Evolutionary conservation across 1,140 invertebrate genomes (phyloP).

Genomic region (Musca domestica): DNA sequence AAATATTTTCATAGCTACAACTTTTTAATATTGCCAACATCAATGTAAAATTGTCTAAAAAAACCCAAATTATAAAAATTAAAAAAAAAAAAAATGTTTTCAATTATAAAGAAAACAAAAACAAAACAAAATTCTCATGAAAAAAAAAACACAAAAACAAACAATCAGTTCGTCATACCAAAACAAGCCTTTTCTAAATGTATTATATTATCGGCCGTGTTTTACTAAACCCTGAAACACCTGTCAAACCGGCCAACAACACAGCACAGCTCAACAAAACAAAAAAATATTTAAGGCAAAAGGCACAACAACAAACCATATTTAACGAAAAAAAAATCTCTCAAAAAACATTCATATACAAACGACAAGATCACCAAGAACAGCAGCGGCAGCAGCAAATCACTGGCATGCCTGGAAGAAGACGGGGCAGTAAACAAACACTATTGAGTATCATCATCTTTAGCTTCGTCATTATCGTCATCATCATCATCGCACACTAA

Average conservation of each 20-base stretch:
- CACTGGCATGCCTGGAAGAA: conserved; percentile 28
- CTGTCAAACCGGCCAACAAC: conserved; percentile 19
- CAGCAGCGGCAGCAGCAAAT: conserved; percentile 28
- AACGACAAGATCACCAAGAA: conserved; percentile 26
- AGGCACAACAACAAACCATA: conserved; percentile 32
- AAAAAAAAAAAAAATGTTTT: no score
- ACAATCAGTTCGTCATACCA: no score
- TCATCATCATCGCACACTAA: conserved; percentile 1
- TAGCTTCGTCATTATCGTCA: conserved; percentile 6
- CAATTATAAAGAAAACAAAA: no score
- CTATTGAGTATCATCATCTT: conserved; percentile 8
- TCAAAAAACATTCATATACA: conserved; percentile 1
- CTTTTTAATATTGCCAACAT: no score
- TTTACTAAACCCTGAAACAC: conserved; percentile 15
- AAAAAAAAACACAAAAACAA: no score
- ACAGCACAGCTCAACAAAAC: not conserved
- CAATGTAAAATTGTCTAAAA: no score
- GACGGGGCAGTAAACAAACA: conserved; percentile 1
- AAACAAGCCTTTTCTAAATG: no score
- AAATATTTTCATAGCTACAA: no score
- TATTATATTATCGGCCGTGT: no score
- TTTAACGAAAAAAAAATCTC: conserved; percentile 34
- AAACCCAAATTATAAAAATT: no score
- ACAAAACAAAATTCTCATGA: no score
- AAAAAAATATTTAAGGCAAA: not conserved